Conservation (phyloP, 2,113 vertebrate species). For the Nannobrachium achirus region DNA sequence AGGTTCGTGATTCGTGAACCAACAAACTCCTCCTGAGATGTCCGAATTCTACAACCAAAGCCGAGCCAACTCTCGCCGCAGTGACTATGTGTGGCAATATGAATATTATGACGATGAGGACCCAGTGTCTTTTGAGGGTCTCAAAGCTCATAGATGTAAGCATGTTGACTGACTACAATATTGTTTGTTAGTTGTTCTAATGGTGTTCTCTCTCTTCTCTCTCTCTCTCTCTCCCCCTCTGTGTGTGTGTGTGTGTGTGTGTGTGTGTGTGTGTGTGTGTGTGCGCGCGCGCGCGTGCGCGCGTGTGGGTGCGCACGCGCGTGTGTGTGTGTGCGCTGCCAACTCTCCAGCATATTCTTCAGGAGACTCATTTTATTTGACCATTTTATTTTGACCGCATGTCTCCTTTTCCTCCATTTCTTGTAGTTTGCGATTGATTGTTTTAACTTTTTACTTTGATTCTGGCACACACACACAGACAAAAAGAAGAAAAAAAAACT, state of each 20-base stretch:
- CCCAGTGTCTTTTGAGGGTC: constrained; percentile 93
- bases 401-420: too few species aligned
- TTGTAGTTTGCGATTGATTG: too few species aligned
- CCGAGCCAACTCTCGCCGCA: constrained; percentile 77
- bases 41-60: constrained; percentile 81
- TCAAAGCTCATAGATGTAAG: constrained; percentile 96
- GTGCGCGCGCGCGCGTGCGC: too few species aligned
- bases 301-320: too few species aligned
- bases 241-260: not conserved
- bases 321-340: not conserved
- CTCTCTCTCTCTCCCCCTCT: not conserved
- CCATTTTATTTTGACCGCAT: too few species aligned
- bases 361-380: too few species aligned
- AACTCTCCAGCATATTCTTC: too few species aligned
- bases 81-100: constrained; percentile 94
- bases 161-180: not conserved
- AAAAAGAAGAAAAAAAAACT: too few species aligned
- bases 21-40: constrained; percentile 74
- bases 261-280: not conserved
- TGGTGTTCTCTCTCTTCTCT: not conserved
- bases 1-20: not conserved
- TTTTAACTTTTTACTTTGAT: too few species aligned
- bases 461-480: too few species aligned
- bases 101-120: constrained; percentile 93
- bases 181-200: not conserved